Base-by-base conservation (phyloP, 2,797 vertebrate species). In the Setipinna tenuifilis region DNA sequence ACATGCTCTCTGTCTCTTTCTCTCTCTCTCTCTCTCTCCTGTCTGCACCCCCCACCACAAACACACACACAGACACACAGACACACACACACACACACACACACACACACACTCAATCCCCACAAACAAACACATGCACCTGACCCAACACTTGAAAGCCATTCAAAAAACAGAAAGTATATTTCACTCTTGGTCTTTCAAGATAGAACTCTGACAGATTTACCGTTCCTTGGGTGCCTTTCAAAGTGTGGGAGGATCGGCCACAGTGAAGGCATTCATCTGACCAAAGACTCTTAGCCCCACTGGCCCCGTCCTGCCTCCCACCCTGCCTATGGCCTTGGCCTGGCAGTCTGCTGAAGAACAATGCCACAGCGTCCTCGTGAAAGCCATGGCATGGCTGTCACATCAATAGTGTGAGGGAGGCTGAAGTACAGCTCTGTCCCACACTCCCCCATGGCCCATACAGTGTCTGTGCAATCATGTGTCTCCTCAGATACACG, bases 261-360 rank as follows among this genome's bases (percentile, higher is more conserved):
- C 80, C 81, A 82, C 23, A 84, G 80, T 83, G 25, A 61, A 16
- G 81, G 44, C 48, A 83, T 85, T 90, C 85, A 84, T 87, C 83
- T 87, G 82, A 90, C 88, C 71, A 87, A 78, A 88, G 65, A 84
- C 17, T 80, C 25, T 46, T 82, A 78, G 83, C 57, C 31, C 80
- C 54, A 54, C 81, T 54, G 23, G 71, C 62, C 87, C 82, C 25
- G 48, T 58, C 62, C 81, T 83, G 85, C 83, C 78, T 59, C 88
- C 58, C 28, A 83, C 86, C 84, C 57, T 83, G 85, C 68, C 23
- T 50, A 75, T 78, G 85, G 81, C 81, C 68, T n/a, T 35, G 85
- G 61, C 44, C 81, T 19, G 83, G 86, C 14, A 78, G 68, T 85
- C 83, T 46, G 86, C 86, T 87, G 85, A 87, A 90, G 88, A 86